Base-by-base conservation (phyloP, 2,113 vertebrate species). In the Steatornis caripensis region DNA sequence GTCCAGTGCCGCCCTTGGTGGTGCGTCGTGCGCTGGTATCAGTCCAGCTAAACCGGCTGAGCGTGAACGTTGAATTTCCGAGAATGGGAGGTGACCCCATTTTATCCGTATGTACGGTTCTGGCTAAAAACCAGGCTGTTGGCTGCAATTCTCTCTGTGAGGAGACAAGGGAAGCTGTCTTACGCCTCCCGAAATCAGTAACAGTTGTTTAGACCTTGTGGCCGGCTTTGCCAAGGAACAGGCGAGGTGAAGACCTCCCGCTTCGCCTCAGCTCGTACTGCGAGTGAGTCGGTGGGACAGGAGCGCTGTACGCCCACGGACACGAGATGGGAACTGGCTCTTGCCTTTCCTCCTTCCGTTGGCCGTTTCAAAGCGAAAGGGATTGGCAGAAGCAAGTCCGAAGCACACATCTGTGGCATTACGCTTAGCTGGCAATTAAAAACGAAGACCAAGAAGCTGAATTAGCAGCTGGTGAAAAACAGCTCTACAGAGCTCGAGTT, bases 11-110 rank as follows among this genome's bases (percentile, higher is more conserved):
- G 19, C 32, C 29, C 74, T 91, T 15, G 15, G 87, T 61, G 34
- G 66, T 82, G 26, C 17, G 20, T 41, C 3, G 15, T 32, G 61
- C 64, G 32, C 79, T 95, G 62, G 29, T 92, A 46, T 84, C 83
- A 53, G 41, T 97, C 82, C 96, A 97, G 95, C 93, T 93, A 24
- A 89, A 94, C 82, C 94, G 97, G 92, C 89, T 96, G 91, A 36
- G 72, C 82, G 39, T 69, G 74, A 95, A 87, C 89, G 62, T 34
- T 57, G 62, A 55, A 80, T 82, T 96, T 80, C 89, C 93, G 34
- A 77, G 94, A 58, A 87, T 2, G 84, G 65, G 94, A 97, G 93
- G 75, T 97, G 93, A 94, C 94, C 95, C 89, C 65, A 8, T 96
- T 98, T 96, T 51, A 86, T 95, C 92, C 32, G 23, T 94, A 49